Conservation (phyloP, 37 sponge, comb jelly and placozoan genomes). For the Trichoplax adhaerens region DNA sequence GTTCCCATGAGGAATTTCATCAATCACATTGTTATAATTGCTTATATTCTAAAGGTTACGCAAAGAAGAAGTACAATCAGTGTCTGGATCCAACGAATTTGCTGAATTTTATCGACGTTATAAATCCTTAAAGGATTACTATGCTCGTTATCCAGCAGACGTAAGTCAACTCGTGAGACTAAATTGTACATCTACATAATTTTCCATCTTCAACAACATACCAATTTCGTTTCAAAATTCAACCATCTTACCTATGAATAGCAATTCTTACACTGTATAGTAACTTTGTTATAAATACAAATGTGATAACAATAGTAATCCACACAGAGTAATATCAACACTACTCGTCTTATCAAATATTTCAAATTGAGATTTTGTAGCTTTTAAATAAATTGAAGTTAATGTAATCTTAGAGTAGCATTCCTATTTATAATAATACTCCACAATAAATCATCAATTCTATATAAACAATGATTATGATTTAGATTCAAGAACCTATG, state of each 20-base stretch:
- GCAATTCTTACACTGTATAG: not conserved
- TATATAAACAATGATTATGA: not conserved
- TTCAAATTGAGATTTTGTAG: not conserved
- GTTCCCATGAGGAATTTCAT: not conserved
- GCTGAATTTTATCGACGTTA: slow-evolving; percentile 87
- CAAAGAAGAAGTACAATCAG: slow-evolving; percentile 49
- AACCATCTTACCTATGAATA: not conserved
- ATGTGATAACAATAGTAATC: slow-evolving; percentile 4
- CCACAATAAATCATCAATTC: not conserved
- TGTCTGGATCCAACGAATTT: slow-evolving; percentile 85
- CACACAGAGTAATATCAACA: not conserved
- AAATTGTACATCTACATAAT: too few relatives aligned
- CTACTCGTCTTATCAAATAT: not conserved
- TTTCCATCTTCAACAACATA: too few relatives aligned
- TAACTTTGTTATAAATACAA: not conserved
- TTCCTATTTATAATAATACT: too few relatives aligned
- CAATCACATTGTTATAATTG: not conserved
- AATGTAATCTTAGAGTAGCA: too few relatives aligned
- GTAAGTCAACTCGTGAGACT: too few relatives aligned
- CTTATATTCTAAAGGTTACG: slow-evolving; percentile 21
- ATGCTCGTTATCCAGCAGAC: too few relatives aligned
- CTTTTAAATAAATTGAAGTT: too few relatives aligned
- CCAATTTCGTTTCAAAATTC: too few relatives aligned
- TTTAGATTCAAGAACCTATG: slow-evolving; percentile 65
- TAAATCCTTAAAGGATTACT: slow-evolving; percentile 25